These are phyloP conservation scores for Enteromius thamalakanensis DNA, from an alignment of 2,797 vertebrate genomes.

Conservation along the genomic window DNA sequence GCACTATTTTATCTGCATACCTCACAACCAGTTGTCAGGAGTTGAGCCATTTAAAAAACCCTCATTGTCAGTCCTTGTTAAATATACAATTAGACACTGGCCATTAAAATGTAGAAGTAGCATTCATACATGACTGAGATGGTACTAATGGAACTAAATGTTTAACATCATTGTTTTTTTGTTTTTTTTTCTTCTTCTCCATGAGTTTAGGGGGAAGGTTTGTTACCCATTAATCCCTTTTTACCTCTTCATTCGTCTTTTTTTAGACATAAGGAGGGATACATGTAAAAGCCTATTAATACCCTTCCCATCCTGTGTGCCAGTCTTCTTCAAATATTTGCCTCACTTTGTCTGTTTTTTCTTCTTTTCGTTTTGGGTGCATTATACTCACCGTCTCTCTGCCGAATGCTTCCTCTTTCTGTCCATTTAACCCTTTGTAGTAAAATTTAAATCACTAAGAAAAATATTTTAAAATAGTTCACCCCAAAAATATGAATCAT, in stretches of 20 bases:
- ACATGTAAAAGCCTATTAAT: neutral
- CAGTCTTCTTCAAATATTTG: conserved; percentile 37
- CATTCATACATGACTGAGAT: neutral
- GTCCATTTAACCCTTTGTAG: neutral
- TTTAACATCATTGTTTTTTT: neutral
- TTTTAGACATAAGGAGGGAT: conserved; percentile 2
- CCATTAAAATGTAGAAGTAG: neutral
- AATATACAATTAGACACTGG: neutral
- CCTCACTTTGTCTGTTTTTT: neutral
- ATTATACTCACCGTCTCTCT: neutral
- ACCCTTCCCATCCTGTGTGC: neutral
- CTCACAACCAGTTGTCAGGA: neutral
- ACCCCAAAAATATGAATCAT: neutral
- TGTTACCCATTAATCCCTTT: conserved; percentile 8
- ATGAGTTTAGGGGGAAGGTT: neutral
- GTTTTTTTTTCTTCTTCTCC: too few species aligned
- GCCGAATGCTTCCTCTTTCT: neutral
- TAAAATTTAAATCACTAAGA: neutral
- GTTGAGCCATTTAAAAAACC: neutral
- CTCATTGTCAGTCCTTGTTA: neutral
- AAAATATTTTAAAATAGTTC: neutral
- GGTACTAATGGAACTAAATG: neutral
- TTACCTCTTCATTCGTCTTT: neutral
- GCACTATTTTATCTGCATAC: neutral
- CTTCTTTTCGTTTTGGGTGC: neutral